phyloP scores from a whole-genome alignment of 2,113 vertebrate species.

The Nyctereutes procyonoides region DNA sequence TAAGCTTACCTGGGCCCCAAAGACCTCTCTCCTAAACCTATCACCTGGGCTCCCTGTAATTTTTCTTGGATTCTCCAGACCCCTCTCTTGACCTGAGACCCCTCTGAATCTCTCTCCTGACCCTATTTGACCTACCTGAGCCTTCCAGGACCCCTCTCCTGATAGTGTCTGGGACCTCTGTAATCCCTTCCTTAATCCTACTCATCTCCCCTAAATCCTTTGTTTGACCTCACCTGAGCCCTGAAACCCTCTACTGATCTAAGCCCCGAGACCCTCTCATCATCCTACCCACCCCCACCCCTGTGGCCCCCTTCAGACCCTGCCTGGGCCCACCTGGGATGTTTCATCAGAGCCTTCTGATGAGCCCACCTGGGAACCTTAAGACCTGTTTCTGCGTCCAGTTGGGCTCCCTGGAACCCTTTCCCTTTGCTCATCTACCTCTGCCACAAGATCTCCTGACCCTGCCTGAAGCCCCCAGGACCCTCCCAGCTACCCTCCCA shows the following conservation, averaged over 20 bases:
- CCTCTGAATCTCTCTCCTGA: not conserved
- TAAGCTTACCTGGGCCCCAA: not conserved
- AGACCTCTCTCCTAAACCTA: not conserved
- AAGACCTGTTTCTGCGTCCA: not conserved
- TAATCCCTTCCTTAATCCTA: not conserved
- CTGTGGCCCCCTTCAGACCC: not conserved
- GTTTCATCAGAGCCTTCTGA: not conserved
- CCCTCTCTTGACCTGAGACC: not conserved
- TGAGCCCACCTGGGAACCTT: not conserved
- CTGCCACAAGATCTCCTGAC: not conserved
- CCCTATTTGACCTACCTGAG: not conserved
- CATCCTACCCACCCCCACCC: too few relatives aligned
- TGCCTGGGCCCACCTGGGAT: not conserved
- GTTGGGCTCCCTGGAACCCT: not conserved
- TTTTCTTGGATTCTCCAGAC: not conserved
- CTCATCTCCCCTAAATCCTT: not conserved
- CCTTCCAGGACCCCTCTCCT: not conserved
- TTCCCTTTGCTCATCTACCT: not conserved
- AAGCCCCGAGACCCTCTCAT: not conserved
- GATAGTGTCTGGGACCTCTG: not conserved
- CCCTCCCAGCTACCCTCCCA: not conserved
- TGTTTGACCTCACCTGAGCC: not conserved
- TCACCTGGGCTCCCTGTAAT: not conserved
- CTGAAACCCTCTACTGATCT: not conserved
- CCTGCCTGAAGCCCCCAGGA: not conserved